These are phyloP conservation scores for Catostomus latipinnis DNA, from an alignment of 2,797 vertebrate species.

Conservation along the genomic window DNA sequence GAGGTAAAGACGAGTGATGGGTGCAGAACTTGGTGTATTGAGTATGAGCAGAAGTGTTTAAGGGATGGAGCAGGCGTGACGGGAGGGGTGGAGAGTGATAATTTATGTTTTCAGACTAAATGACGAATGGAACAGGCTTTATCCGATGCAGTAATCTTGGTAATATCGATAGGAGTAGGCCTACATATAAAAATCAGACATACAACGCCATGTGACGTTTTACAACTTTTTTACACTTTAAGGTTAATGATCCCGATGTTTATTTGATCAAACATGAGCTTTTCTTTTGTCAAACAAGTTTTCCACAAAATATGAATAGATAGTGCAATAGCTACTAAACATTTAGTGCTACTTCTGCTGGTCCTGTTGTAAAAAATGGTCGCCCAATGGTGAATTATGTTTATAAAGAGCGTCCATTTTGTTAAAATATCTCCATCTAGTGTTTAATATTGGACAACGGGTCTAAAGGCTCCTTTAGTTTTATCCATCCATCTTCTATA, in stretches of 20 bases:
- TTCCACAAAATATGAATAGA: not conserved
- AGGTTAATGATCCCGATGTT: too few species aligned
- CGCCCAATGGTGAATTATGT: slow-evolving; percentile 7
- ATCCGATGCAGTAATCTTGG: not conserved
- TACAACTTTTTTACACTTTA: not conserved
- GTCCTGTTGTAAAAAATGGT: too few species aligned
- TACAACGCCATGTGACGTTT: not conserved
- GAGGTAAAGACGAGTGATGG: not conserved
- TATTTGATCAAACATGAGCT: not conserved
- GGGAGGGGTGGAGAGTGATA: not conserved
- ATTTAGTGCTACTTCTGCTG: too few species aligned
- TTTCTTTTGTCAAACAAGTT: not conserved
- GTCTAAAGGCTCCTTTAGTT: too few species aligned
- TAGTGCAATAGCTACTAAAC: not conserved
- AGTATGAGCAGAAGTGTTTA: not conserved
- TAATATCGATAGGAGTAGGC: not conserved
- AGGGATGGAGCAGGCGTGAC: not conserved
- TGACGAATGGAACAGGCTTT: not conserved
- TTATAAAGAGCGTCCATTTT: not conserved
- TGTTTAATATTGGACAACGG: not conserved
- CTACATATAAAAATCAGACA: not conserved
- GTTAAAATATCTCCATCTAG: slow-evolving; percentile 41
- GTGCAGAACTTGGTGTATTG: too few species aligned
- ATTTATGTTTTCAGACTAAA: slow-evolving; percentile 3
- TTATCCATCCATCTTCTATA: too few species aligned